A percentile compares a stretch with the other conserved stretches of the same genome.
Conservation (phyloP, 1,140 invertebrate genomes). For the Cyrtorhinus lividipennis region DNA sequence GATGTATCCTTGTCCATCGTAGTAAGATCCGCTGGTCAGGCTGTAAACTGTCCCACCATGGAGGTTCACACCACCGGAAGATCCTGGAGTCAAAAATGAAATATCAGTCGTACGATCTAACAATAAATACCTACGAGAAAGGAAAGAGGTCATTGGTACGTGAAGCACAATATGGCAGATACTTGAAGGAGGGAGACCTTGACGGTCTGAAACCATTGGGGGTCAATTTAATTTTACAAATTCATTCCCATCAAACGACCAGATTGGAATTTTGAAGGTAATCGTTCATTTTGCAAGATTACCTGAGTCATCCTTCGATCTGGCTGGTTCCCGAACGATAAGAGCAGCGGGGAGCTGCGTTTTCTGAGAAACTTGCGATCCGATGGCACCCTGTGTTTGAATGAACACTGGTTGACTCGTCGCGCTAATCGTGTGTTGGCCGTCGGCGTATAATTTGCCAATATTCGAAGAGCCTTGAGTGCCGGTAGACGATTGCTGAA, state of each 20-base stretch:
- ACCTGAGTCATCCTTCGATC: slow-evolving; percentile 5
- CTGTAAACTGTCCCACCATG: not conserved
- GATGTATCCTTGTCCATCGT: not conserved
- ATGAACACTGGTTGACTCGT: not conserved
- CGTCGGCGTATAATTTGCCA: not conserved
- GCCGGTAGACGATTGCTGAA: not conserved
- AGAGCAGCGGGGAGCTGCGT: slow-evolving; percentile 1
- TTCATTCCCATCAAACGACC: no score
- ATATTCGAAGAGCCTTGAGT: not conserved
- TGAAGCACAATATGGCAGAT: no score
- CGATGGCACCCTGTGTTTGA: not conserved
- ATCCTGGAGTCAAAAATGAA: not conserved
- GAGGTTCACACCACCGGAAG: not conserved
- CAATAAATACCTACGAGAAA: no score
- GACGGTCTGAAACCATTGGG: no score
- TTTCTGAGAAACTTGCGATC: not conserved
- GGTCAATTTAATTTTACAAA: no score
- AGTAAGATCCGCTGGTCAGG: not conserved
- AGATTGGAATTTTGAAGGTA: no score
- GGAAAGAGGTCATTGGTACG: no score
- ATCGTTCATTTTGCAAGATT: no score
- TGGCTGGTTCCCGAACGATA: slow-evolving; percentile 6
- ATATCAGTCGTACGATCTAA: no score
- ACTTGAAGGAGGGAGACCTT: no score
- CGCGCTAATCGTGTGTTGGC: not conserved